Percentiles rank a stretch among this genome's conserved stretches.
Evolutionary conservation across 2,113 vertebrate genomes (phyloP).

Genomic region (Hippopotamus amphibius): DNA sequence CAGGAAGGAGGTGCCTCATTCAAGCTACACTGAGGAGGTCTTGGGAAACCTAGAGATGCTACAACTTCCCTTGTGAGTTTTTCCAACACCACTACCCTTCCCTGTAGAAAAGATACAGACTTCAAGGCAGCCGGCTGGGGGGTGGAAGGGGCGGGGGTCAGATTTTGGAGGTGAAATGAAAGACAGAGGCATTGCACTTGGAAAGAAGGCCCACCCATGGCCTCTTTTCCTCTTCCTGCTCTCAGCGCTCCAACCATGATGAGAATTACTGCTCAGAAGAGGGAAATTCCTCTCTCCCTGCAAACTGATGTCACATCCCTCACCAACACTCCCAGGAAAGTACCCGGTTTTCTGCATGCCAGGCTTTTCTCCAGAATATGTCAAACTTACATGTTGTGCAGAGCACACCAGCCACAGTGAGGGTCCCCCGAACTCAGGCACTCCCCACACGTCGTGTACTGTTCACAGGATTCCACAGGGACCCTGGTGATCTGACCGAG

Average conservation of each 20-base stretch:
- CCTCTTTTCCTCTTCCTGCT: background rate
- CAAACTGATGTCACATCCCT: background rate
- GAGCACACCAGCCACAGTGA: slow-evolving; percentile 98
- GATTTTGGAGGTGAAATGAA: background rate
- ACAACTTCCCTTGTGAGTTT: background rate
- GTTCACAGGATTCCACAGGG: slow-evolving; percentile 96
- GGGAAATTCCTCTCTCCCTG: background rate
- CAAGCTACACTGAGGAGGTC: background rate
- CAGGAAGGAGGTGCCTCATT: background rate
- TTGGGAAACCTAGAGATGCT: background rate
- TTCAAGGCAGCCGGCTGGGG: background rate
- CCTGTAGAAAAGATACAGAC: background rate
- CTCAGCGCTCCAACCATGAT: background rate
- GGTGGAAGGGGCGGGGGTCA: background rate
- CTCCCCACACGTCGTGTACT: slow-evolving; percentile 96
- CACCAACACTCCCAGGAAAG: background rate
- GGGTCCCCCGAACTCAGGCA: slow-evolving; percentile 98
- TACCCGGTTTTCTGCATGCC: background rate
- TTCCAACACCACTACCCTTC: background rate
- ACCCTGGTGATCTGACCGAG: slow-evolving; percentile 93
- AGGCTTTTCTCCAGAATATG: background rate
- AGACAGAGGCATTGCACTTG: too few species aligned
- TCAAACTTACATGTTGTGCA: slow-evolving; percentile 97
- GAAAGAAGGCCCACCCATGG: accelerated
- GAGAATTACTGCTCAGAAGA: background rate